Conservation (phyloP, 2,888 invertebrate species). For the Trissolcus brochymenae region DNA sequence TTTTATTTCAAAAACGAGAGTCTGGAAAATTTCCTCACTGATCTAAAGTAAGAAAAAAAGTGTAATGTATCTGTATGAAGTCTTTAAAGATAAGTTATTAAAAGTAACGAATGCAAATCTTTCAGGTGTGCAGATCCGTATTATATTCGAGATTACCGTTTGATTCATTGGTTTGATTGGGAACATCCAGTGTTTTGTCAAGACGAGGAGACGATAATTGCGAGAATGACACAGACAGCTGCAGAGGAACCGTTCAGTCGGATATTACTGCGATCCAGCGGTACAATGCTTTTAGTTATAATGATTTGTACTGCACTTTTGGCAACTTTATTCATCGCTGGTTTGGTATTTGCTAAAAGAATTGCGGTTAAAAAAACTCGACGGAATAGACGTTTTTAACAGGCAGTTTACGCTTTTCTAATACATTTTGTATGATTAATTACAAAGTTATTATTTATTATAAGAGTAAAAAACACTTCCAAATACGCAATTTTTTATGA, state of each 20-base stretch:
- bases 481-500: not conserved
- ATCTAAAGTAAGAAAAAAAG: slow-evolving; percentile 77
- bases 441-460: slow-evolving; percentile 26
- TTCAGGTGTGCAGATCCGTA: slow-evolving; percentile 78
- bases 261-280: slow-evolving; percentile 63
- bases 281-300: slow-evolving; percentile 63
- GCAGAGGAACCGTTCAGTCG: slow-evolving; percentile 55
- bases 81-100: not conserved
- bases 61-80: not conserved
- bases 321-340: slow-evolving; percentile 63
- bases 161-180: slow-evolving; percentile 81
- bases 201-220: slow-evolving; percentile 46
- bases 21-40: slow-evolving; percentile 72
- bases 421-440: slow-evolving; percentile 25
- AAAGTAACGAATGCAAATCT: slow-evolving; percentile 8
- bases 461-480: slow-evolving; percentile 8
- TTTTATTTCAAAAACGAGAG: slow-evolving; percentile 76
- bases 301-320: slow-evolving; percentile 60
- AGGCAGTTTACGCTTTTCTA: slow-evolving; percentile 5
- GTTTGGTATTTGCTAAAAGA: slow-evolving; percentile 64
- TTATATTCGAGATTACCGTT: slow-evolving; percentile 76
- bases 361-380: slow-evolving; percentile 60
- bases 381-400: slow-evolving; percentile 68
- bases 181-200: slow-evolving; percentile 76
- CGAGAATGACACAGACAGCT: slow-evolving; percentile 37